Conservation (phyloP, 2,888 invertebrate species). For the Idaea aversata region DNA sequence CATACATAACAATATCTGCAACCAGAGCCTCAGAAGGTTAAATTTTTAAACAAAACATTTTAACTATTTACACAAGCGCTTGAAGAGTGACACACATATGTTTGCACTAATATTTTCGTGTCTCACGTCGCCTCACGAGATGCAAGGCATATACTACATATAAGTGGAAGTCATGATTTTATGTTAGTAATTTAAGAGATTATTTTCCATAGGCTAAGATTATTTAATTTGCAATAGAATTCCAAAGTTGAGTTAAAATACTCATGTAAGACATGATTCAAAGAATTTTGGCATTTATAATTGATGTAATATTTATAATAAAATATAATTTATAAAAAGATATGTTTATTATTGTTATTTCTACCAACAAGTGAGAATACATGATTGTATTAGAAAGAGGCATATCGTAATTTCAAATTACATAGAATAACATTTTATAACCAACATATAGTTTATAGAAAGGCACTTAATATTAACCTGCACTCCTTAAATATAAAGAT, state of each 20-base stretch:
- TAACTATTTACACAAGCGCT: too few species aligned
- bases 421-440: neutral
- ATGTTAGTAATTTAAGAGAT: neutral
- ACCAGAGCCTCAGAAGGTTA: too few species aligned
- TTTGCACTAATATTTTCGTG: neutral
- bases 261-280: constrained; percentile 62
- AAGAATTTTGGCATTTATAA: constrained; percentile 32
- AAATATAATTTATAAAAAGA: constrained; percentile 29
- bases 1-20: too few species aligned
- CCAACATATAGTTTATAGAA: neutral
- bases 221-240: neutral
- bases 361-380: constrained; percentile 33
- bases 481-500: neutral
- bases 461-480: neutral
- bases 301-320: constrained; percentile 45
- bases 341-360: constrained; percentile 24
- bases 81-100: neutral
- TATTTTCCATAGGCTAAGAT: constrained; percentile 1
- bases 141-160: neutral
- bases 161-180: neutral
- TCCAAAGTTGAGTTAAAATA: constrained; percentile 20
- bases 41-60: too few species aligned
- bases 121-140: neutral
- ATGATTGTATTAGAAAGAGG: constrained; percentile 19
- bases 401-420: constrained; percentile 7